Evolutionary conservation across 2,888 invertebrate genomes (phyloP), one percentile per base, ranked within the genome.

Genomic region (Dichetophora obliterata): DNA sequence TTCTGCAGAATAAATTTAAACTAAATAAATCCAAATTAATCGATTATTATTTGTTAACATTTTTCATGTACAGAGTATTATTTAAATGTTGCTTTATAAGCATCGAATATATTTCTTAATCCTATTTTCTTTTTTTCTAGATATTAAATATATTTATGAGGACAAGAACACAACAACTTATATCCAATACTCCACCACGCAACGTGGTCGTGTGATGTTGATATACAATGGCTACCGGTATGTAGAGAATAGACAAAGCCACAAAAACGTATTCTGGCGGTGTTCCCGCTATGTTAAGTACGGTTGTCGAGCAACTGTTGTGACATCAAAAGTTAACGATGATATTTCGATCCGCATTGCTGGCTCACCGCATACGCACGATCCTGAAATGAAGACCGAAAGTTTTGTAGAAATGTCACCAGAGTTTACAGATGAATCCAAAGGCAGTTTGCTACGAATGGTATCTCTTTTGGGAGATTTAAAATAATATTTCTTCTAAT

Each of bases 261-360:
- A 86, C 48, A 89, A 89, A 75, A 89, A 90, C 74, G 87, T 88
- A 65, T 90, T 90, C 80, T 90, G 89, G 89, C 86, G 90, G 4
- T 90, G 90, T 78, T 88, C 89, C 0, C 86, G 89, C 24, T 90
- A 90, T 78, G 89, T 89, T 0, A 89, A 88, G 80, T 88, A 87
- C 77, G 86, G 87, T 27, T 89, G 89, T 80, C 84, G 89, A 0
- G 89, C 89, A 34, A 89, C 89, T 0, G 83, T 89, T 24, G 89
- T 88, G 3, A 89, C 89, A 11, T 88, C 89, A 6, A 89, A 89
- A 79, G 80, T 85, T 0, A 86, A 86, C 61, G 85, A 87, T 37
- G 85, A 85, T 76, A 85, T 86, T 0, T 84, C 86, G 0, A 82
- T 89, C 43, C 85, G 89, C 0, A 85, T 88, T 3, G 85, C 89